These are phyloP conservation scores for Arizona elegans DNA, from an alignment of 2,113 vertebrate genomes.

Conservation along the genomic window DNA sequence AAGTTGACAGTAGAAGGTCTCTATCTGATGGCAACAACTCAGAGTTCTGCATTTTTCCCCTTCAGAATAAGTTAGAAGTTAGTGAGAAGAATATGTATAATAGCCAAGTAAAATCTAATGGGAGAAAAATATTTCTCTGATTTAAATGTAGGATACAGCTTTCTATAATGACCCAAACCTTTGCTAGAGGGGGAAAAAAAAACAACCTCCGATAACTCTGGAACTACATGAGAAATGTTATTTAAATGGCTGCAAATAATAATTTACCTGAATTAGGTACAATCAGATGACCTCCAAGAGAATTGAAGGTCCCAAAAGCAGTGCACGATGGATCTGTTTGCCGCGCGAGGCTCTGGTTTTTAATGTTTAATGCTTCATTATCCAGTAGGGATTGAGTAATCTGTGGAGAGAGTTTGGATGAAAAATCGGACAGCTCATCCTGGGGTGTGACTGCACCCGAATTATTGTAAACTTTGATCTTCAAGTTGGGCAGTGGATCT, in stretches of 20 bases:
- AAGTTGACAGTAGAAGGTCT: conserved; percentile 26
- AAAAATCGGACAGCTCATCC: conserved; percentile 86
- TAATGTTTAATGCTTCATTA: conserved; percentile 84
- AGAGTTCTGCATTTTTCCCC: conserved; percentile 2
- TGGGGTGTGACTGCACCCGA: conserved; percentile 86
- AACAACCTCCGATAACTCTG: not conserved
- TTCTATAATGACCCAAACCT: not conserved
- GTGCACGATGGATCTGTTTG: conserved; percentile 88
- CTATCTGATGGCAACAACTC: conserved; percentile 26
- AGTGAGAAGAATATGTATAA: conserved; percentile 17
- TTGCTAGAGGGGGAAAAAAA: not conserved
- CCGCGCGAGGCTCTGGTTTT: conserved; percentile 86
- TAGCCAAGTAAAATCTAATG: not conserved
- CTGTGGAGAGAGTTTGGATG: conserved; percentile 90
- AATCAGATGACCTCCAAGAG: conserved; percentile 91
- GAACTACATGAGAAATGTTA: not conserved
- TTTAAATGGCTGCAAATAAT: not conserved
- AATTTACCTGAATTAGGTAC: conserved; percentile 90
- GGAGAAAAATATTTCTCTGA: not conserved
- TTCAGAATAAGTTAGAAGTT: conserved; percentile 16
- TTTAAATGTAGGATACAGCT: conserved; percentile 19
- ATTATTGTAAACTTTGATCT: conserved; percentile 94
- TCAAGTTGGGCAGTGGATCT: conserved; percentile 90
- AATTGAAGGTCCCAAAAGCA: conserved; percentile 90
- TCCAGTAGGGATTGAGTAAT: conserved; percentile 87